Conservation (phyloP, 2,113 vertebrate species). For the Myocastor coypus region DNA sequence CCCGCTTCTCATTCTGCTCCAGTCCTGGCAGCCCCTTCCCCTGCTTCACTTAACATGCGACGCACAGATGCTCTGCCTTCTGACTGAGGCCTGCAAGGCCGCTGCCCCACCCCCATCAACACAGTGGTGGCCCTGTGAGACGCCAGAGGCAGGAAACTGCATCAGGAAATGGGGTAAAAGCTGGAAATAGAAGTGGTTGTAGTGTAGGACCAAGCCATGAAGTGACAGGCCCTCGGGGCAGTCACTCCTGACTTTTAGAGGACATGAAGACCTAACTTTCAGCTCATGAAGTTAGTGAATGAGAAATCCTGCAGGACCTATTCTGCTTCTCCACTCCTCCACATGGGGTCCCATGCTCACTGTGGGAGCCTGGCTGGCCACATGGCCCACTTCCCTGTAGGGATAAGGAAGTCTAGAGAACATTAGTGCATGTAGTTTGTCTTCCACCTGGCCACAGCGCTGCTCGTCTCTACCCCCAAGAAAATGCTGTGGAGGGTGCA, state of each 20-base stretch:
- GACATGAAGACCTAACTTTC: not conserved
- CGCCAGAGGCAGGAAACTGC: not conserved
- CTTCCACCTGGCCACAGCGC: not conserved
- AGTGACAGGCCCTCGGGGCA: not conserved
- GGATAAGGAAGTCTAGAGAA: not conserved
- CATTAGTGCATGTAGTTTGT: not conserved
- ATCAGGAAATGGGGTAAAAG: slow-evolving; percentile 29
- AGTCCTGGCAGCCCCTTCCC: not conserved
- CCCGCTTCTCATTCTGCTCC: not conserved
- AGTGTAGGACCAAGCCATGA: slow-evolving; percentile 11
- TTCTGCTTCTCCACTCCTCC: not conserved
- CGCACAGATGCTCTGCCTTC: not conserved
- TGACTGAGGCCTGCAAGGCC: not conserved
- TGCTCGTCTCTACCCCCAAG: not conserved
- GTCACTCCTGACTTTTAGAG: slow-evolving; percentile 11
- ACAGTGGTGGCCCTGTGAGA: not conserved
- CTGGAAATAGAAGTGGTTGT: not conserved
- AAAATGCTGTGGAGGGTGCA: not conserved
- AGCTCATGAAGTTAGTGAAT: not conserved
- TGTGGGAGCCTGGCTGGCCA: not conserved
- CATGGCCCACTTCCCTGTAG: not conserved
- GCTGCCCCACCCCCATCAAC: not conserved
- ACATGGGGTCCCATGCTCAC: not conserved
- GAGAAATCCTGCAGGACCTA: not conserved
- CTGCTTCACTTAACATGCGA: not conserved